A percentile compares a stretch with the other conserved stretches of the same genome.
phyloP scores from a whole-genome alignment of 2,113 vertebrate species.

The Sminthopsis crassicaudata region DNA sequence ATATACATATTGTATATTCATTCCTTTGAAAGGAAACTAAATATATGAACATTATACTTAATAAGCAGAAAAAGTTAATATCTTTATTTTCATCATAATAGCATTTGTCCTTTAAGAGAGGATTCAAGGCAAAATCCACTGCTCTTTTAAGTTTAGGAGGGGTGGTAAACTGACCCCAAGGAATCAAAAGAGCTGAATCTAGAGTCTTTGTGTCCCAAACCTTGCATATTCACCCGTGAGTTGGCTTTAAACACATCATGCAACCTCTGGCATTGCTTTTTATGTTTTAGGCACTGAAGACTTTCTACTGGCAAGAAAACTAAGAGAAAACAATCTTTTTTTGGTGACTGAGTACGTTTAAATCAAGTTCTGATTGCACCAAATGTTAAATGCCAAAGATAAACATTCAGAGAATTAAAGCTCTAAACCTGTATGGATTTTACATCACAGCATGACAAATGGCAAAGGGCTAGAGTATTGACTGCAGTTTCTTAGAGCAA shows the following conservation, averaged over 20 bases:
- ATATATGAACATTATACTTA: conserved; percentile 29
- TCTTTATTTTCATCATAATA: conserved; percentile 18
- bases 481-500: background rate
- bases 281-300: conserved; percentile 33
- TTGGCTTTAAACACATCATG: background rate
- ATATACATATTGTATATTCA: background rate
- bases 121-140: background rate
- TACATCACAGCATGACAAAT: background rate
- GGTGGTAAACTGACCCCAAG: background rate
- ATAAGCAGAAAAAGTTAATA: conserved; percentile 23
- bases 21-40: conserved; percentile 8
- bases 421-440: background rate
- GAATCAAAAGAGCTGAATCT: conserved; percentile 24
- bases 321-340: conserved; percentile 42
- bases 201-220: background rate
- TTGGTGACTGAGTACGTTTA: background rate
- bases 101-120: background rate
- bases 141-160: background rate
- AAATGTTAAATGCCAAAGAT: background rate
- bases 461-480: background rate
- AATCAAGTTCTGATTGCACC: background rate
- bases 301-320: conserved; percentile 32
- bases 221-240: background rate
- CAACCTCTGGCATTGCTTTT: background rate
- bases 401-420: conserved; percentile 27